Conservation (phyloP, 2,888 invertebrate genomes). For the Keiferia lycopersicella region DNA sequence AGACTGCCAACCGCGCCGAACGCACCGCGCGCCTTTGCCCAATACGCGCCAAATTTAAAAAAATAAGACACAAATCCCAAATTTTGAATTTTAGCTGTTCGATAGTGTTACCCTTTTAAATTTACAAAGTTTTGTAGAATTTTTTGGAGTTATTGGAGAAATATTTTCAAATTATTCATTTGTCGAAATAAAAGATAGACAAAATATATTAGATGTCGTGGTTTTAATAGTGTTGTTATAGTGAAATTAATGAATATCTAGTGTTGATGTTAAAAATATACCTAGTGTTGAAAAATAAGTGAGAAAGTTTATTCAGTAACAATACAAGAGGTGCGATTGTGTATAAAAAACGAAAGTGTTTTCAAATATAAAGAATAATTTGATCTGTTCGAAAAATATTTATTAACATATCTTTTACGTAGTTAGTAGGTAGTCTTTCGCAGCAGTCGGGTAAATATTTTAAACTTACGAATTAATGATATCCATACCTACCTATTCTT, state of each 20-base stretch:
- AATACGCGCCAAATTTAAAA: constrained; percentile 26
- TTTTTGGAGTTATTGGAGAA: constrained; percentile 26
- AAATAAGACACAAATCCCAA: constrained; percentile 25
- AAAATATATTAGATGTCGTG: constrained; percentile 27
- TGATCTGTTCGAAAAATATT: background rate
- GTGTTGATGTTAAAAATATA: constrained; percentile 26
- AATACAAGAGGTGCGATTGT: constrained; percentile 15
- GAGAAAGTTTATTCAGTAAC: constrained; percentile 23
- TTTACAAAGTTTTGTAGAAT: constrained; percentile 31
- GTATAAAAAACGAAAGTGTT: background rate
- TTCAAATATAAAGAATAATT: background rate
- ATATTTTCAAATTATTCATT: constrained; percentile 9
- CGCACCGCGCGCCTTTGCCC: constrained; percentile 24
- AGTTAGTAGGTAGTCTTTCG: background rate
- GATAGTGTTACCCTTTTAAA: constrained; percentile 20
- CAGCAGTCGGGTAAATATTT: constrained; percentile 8
- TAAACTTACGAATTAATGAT: too few relatives aligned
- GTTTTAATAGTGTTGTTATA: constrained; percentile 27
- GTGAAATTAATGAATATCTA: background rate
- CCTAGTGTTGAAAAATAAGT: constrained; percentile 20
- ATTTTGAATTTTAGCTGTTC: constrained; percentile 23
- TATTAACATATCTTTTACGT: background rate
- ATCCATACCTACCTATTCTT: too few relatives aligned
- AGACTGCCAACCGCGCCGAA: constrained; percentile 30
- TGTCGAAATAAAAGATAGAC: constrained; percentile 8